These are phyloP conservation scores for Plagodis dolabraria DNA, from an alignment of 2,888 invertebrate genomes.

Conservation along the genomic window DNA sequence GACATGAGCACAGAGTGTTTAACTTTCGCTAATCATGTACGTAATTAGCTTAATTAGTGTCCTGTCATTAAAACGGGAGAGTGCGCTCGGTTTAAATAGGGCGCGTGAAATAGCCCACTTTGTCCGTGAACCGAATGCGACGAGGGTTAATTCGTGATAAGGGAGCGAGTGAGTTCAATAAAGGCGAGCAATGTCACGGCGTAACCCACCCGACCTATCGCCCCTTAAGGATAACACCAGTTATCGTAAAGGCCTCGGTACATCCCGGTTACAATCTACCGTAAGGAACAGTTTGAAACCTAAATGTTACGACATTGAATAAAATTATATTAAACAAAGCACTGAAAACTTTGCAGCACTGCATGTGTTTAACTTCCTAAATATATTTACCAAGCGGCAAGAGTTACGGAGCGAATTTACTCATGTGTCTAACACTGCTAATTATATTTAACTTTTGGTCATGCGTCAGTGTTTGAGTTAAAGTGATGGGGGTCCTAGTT, in stretches of 20 bases:
- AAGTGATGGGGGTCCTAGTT: conserved; percentile 34
- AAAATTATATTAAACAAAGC: conserved; percentile 27
- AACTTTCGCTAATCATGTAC: conserved; percentile 64
- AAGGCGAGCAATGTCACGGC: conserved; percentile 69
- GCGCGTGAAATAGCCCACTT: conserved; percentile 71
- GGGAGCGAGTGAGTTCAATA: conserved; percentile 70
- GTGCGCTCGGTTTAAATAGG: conserved; percentile 74
- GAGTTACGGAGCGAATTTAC: conserved; percentile 40
- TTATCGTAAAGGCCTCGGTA: conserved; percentile 57
- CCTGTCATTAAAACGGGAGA: conserved; percentile 66
- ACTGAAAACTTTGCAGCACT: conserved; percentile 14
- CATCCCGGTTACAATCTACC: conserved; percentile 37
- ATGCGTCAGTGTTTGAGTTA: conserved; percentile 36
- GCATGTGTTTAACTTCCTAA: conserved; percentile 33
- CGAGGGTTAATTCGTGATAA: conserved; percentile 77
- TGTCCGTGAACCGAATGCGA: conserved; percentile 73
- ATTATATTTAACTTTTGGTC: conserved; percentile 42
- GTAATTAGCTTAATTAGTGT: conserved; percentile 78
- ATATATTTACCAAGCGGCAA: conserved; percentile 43
- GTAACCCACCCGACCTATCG: conserved; percentile 52
- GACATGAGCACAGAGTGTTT: conserved; percentile 51
- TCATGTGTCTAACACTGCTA: conserved; percentile 41
- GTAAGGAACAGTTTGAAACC: conserved; percentile 28
- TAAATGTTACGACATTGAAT: conserved; percentile 16
- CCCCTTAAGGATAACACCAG: conserved; percentile 58